Conservation (phyloP, 1,140 invertebrate genomes). For the Telenomus remus region DNA sequence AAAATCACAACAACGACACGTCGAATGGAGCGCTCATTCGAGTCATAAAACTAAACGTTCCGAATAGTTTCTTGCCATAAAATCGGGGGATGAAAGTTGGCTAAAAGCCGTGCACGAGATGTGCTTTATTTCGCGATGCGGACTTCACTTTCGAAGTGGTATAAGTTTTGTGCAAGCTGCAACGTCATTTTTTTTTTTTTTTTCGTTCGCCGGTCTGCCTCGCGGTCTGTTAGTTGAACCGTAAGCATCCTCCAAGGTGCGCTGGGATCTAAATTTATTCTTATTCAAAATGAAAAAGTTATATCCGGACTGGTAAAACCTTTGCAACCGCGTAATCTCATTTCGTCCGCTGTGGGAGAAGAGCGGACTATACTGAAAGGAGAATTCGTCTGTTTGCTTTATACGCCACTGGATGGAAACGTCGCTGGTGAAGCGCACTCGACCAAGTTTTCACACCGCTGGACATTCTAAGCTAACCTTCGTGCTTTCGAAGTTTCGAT, state of each 20-base stretch:
- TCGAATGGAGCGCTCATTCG: conserved; percentile 2
- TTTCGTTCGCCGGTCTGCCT: conserved; percentile 9
- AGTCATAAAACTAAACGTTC: conserved; percentile 23
- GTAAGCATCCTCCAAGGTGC: conserved; percentile 26
- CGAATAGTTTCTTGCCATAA: conserved; percentile 9
- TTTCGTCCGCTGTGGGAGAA: conserved; percentile 53
- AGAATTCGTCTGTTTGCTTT: conserved; percentile 37
- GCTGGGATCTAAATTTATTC: conserved; percentile 67
- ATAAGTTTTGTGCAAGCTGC: conserved; percentile 43
- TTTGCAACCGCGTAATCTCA: conserved; percentile 66
- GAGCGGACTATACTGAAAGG: conserved; percentile 26
- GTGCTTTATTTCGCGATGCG: conserved; percentile 26
- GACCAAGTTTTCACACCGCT: conserved; percentile 47
- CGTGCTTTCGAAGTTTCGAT: conserved; percentile 37
- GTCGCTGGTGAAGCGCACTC: conserved; percentile 25
- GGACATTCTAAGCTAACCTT: conserved; percentile 25
- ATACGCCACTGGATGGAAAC: conserved; percentile 27
- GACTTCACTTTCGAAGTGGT: conserved; percentile 11
- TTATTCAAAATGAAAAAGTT: conserved; percentile 72
- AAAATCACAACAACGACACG: conserved; percentile 28
- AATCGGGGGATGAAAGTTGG: conserved; percentile 16
- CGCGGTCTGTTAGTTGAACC: conserved; percentile 13
- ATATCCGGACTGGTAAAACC: conserved; percentile 36
- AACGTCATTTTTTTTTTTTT: conserved; percentile 50
- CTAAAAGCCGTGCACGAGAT: conserved; percentile 33